Conservation (phyloP, 92 coral and sea anemone genomes). For the Heteractis magnifica region DNA sequence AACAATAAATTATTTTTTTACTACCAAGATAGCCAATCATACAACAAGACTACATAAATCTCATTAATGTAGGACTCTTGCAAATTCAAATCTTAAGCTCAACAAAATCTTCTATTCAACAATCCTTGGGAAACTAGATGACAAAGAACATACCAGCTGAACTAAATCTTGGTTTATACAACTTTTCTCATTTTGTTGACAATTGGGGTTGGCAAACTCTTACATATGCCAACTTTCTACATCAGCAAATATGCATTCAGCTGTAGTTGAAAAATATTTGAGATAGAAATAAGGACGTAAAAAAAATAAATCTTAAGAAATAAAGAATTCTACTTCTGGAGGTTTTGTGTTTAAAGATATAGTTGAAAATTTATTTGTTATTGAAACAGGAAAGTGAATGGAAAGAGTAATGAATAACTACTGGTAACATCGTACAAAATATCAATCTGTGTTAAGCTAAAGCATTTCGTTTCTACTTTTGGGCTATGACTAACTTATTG, state of each 20-base stretch:
- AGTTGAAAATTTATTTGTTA: too few species aligned
- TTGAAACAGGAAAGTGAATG: neutral
- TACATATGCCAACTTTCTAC: conserved; percentile 9
- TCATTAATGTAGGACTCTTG: neutral
- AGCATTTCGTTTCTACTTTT: too few species aligned
- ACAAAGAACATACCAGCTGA: conserved; percentile 25
- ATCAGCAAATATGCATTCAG: conserved; percentile 27
- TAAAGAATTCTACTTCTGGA: neutral
- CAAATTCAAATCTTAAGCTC: conserved; percentile 5
- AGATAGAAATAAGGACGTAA: conserved; percentile 19
- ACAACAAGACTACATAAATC: neutral
- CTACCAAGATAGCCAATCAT: conserved; percentile 5
- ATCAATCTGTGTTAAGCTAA: too few species aligned
- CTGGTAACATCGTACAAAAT: too few species aligned
- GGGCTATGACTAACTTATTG: too few species aligned
- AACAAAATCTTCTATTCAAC: conserved; percentile 1
- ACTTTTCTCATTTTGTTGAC: conserved; percentile 7
- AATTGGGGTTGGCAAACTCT: conserved; percentile 23
- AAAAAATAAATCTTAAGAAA: neutral
- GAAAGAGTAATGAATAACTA: neutral
- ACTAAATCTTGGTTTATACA: conserved; percentile 19
- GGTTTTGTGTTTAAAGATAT: too few species aligned
- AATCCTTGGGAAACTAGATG: neutral
- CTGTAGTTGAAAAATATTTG: conserved; percentile 2
- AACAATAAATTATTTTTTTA: too few species aligned